A percentile compares a stretch with the other conserved stretches of the same genome.
These are phyloP conservation scores for Taenioides sp. DNA, from an alignment of 2,797 vertebrate species.

Conservation along the genomic window DNA sequence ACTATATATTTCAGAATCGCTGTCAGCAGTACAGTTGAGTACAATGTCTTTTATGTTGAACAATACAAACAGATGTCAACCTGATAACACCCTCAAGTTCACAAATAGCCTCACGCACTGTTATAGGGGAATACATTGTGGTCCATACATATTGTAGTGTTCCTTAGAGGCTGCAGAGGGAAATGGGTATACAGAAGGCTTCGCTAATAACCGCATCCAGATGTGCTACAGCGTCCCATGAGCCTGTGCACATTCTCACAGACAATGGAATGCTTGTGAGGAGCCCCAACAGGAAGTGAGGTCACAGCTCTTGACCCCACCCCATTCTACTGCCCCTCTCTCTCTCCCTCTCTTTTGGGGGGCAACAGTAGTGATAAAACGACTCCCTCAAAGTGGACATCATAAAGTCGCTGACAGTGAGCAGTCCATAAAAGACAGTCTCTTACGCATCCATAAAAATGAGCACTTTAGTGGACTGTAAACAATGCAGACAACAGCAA, in stretches of 20 bases:
- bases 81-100: constrained; percentile 1
- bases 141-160: constrained; percentile 55
- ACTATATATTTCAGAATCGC: not conserved
- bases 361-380: constrained; percentile 34
- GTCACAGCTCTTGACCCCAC: constrained; percentile 78
- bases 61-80: not conserved
- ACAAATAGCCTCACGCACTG: constrained; percentile 29
- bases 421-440: constrained; percentile 55
- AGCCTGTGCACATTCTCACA: constrained; percentile 81
- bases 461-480: constrained; percentile 15
- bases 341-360: constrained; percentile 51
- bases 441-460: constrained; percentile 32
- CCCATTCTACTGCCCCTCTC: constrained; percentile 42
- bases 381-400: constrained; percentile 53
- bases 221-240: constrained; percentile 78
- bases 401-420: constrained; percentile 56
- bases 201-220: constrained; percentile 82
- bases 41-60: not conserved
- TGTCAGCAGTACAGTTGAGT: not conserved
- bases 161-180: constrained; percentile 23
- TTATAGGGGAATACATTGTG: constrained; percentile 51
- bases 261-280: constrained; percentile 84
- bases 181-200: constrained; percentile 53
- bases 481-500: constrained; percentile 6
- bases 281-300: constrained; percentile 82